Conservation (phyloP, 2,888 invertebrate species). For the Dexiosoma caninum region DNA sequence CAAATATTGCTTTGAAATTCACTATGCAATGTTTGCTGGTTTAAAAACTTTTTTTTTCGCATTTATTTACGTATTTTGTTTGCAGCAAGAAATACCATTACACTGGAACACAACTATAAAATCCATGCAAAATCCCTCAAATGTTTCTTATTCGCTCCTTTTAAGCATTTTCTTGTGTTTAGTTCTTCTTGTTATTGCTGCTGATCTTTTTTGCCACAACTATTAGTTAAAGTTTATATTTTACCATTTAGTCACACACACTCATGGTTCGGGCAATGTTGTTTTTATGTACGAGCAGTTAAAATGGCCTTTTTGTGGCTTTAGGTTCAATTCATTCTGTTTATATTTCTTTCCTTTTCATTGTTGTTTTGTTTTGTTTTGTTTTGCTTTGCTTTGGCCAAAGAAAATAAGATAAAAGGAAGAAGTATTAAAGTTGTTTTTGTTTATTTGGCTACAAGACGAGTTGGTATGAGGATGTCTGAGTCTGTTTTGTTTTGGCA, state of each 20-base stretch:
- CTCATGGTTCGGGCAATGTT: slow-evolving; percentile 21
- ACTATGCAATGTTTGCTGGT: neutral
- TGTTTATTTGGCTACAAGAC: slow-evolving; percentile 36
- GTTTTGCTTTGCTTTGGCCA: neutral
- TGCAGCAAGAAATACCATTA: slow-evolving; percentile 8
- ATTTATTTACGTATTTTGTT: too few relatives aligned
- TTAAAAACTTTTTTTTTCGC: too few relatives aligned
- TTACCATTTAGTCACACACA: slow-evolving; percentile 54
- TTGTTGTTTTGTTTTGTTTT: slow-evolving; percentile 48
- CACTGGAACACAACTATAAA: neutral
- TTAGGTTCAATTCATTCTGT: slow-evolving; percentile 39
- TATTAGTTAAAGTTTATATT: slow-evolving; percentile 39
- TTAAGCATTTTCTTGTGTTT: neutral
- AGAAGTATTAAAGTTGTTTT: slow-evolving; percentile 12
- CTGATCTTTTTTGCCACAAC: neutral
- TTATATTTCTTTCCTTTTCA: slow-evolving; percentile 25
- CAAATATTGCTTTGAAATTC: too few relatives aligned
- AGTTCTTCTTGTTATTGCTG: neutral
- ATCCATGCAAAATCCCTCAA: slow-evolving; percentile 35
- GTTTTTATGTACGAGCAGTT: slow-evolving; percentile 16
- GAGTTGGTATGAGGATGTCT: slow-evolving; percentile 32
- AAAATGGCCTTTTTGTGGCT: slow-evolving; percentile 33
- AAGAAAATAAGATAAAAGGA: too few relatives aligned
- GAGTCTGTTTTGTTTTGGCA: neutral
- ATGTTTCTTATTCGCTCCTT: neutral